A percentile compares a stretch with the other conserved stretches of the same genome.
Evolutionary conservation across 2,888 invertebrate genomes (phyloP).

Genomic region (Parnassius orleans): DNA sequence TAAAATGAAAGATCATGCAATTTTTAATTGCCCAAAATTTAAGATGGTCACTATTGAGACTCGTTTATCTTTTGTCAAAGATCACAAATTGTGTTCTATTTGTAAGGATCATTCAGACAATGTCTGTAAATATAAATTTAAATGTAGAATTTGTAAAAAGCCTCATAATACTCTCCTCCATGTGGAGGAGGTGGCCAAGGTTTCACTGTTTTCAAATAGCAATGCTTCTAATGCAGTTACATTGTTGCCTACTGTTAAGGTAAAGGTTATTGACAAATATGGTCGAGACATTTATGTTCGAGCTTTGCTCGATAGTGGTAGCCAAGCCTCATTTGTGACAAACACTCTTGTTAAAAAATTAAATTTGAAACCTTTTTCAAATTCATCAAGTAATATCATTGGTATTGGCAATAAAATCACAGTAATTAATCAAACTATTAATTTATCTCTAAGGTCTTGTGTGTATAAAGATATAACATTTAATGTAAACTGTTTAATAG

Average conservation of each 20-base stretch:
- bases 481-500: too few relatives aligned
- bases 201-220: constrained; percentile 5
- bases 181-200: not conserved
- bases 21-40: too few relatives aligned
- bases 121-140: constrained; percentile 3
- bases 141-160: constrained; percentile 25
- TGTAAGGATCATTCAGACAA: not conserved
- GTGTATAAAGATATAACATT: not conserved
- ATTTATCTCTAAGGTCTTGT: not conserved
- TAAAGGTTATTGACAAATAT: not conserved
- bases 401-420: not conserved
- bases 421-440: not conserved
- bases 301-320: not conserved
- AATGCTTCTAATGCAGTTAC: not conserved
- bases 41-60: too few relatives aligned
- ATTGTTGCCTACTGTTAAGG: not conserved
- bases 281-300: not conserved
- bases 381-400: not conserved
- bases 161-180: constrained; percentile 27
- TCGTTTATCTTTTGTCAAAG: not conserved
- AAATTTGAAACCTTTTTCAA: not conserved
- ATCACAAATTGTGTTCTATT: constrained; percentile 2
- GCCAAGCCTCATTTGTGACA: not conserved
- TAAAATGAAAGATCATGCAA: too few relatives aligned
- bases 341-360: not conserved